Evolutionary conservation across 2,888 invertebrate genomes (phyloP).

Genomic region (Eristalis pertinax): DNA sequence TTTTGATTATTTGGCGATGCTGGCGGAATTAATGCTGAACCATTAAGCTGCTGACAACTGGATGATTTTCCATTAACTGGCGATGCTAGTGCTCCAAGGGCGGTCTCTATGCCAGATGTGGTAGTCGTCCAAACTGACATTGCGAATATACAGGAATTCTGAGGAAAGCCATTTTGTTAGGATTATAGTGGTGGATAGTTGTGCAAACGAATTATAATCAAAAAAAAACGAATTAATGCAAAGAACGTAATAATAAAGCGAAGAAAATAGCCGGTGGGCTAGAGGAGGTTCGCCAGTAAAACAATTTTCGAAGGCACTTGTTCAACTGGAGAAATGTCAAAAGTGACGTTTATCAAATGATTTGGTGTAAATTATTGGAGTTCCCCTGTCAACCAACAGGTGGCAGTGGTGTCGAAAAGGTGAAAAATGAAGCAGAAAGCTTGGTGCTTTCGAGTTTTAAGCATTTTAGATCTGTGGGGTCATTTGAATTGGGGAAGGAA

Average conservation of each 20-base stretch:
- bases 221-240: conserved; percentile 4
- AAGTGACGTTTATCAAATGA: conserved; percentile 36
- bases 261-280: conserved; percentile 21
- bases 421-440: neutral
- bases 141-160: conserved; percentile 65
- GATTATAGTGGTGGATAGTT: neutral
- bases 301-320: conserved; percentile 19
- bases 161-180: conserved; percentile 68
- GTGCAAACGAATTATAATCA: neutral
- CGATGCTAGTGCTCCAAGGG: conserved; percentile 74
- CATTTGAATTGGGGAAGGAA: neutral
- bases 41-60: conserved; percentile 70
- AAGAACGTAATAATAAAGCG: neutral
- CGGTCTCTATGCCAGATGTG: conserved; percentile 83
- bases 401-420: neutral
- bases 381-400: neutral
- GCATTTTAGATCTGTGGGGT: neutral
- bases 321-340: conserved; percentile 52
- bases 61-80: conserved; percentile 68
- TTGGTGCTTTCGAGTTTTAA: neutral
- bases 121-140: conserved; percentile 89
- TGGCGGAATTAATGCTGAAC: conserved; percentile 47
- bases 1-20: conserved; percentile 42
- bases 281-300: neutral
- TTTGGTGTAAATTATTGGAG: neutral